Conservation (phyloP, 2,888 invertebrate genomes). For the Perdita meconis region DNA sequence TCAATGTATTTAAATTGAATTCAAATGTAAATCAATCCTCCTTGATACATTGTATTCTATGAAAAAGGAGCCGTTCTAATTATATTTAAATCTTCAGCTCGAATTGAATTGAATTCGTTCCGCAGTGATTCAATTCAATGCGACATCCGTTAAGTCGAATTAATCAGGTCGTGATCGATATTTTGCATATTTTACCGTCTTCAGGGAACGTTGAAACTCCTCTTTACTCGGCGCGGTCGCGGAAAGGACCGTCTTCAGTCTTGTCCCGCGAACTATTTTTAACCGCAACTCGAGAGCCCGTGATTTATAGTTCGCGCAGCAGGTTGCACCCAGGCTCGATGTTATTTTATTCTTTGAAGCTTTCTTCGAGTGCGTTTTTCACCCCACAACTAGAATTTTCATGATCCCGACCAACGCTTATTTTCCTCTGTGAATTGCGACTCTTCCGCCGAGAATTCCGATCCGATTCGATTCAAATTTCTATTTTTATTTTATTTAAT, state of each 20-base stretch:
- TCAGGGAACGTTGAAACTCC: not conserved
- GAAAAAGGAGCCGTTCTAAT: no score
- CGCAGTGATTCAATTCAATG: no score
- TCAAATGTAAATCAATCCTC: no score
- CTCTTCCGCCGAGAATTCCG: not conserved
- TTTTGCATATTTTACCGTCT: not conserved
- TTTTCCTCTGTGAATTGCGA: not conserved
- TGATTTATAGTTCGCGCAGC: slow-evolving; percentile 31
- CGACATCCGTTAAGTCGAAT: not conserved
- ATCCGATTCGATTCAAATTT: not conserved
- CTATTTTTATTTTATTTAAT: no score
- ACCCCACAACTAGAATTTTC: not conserved
- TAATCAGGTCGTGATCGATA: not conserved
- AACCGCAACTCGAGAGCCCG: slow-evolving; percentile 22
- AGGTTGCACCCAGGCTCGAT: slow-evolving; percentile 10
- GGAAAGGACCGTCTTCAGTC: slow-evolving; percentile 25
- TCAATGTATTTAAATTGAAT: no score
- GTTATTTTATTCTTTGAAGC: slow-evolving; percentile 34
- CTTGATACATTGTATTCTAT: no score
- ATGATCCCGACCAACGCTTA: not conserved
- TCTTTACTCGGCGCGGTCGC: slow-evolving; percentile 2
- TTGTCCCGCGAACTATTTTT: slow-evolving; percentile 40
- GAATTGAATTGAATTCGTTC: no score
- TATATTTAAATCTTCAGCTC: no score
- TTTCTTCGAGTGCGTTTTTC: not conserved